A percentile compares a stretch with the other conserved stretches of the same genome.
phyloP scores from a whole-genome alignment of 2,113 vertebrate species.

The Lontra canadensis region DNA sequence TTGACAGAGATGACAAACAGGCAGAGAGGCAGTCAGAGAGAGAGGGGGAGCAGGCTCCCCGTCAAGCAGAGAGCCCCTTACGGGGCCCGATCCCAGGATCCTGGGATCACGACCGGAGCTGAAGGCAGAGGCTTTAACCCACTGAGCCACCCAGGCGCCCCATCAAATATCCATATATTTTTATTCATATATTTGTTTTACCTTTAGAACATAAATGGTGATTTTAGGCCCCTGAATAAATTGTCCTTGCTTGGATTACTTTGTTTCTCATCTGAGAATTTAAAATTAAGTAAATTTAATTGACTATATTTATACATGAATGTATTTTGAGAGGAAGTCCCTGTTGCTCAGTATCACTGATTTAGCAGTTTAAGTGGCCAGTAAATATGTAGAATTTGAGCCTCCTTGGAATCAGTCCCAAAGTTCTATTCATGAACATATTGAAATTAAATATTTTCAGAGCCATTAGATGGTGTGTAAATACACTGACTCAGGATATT shows the following conservation, averaged over 20 bases:
- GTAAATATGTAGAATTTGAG: not conserved
- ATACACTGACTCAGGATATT: not conserved
- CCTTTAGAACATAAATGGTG: slow-evolving; percentile 28
- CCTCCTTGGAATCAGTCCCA: not conserved
- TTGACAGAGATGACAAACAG: too few relatives aligned
- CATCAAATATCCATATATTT: not conserved
- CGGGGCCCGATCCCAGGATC: too few relatives aligned
- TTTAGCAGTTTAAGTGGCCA: not conserved
- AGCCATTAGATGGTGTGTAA: not conserved
- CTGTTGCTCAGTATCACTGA: not conserved
- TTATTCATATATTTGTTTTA: slow-evolving; percentile 33
- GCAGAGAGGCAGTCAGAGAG: too few relatives aligned
- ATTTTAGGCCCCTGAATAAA: not conserved
- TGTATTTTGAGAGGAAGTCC: not conserved
- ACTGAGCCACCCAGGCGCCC: too few relatives aligned
- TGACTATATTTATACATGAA: not conserved
- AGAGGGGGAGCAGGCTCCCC: too few relatives aligned
- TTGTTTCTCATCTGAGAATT: slow-evolving; percentile 37
- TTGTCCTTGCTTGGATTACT: not conserved
- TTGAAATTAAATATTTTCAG: slow-evolving; percentile 28
- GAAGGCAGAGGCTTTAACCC: too few relatives aligned
- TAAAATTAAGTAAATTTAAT: slow-evolving; percentile 41
- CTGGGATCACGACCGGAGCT: too few relatives aligned
- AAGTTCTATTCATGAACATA: not conserved
- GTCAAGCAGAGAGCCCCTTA: too few relatives aligned